Evolutionary conservation across 2,888 invertebrate species (phyloP).

Genomic region (Caenorhabditis panamensis): DNA sequence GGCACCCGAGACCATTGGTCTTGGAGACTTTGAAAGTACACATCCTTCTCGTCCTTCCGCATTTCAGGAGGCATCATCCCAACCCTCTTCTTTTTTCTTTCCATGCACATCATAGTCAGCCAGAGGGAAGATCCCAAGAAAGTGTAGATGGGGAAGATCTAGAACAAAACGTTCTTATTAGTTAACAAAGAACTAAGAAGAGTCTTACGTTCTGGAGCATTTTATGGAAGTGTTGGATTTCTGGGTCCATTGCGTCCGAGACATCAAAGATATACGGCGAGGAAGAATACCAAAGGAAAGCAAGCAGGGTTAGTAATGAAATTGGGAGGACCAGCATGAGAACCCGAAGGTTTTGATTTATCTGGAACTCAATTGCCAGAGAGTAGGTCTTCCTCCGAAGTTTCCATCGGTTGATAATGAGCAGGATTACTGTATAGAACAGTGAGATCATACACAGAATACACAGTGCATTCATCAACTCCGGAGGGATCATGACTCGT

Average conservation of each 20-base stretch:
- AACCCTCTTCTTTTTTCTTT: constrained; percentile 38
- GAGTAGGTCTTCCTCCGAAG: constrained; percentile 49
- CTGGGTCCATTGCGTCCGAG: constrained; percentile 14
- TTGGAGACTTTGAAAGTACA: constrained; percentile 42
- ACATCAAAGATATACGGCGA: constrained; percentile 2
- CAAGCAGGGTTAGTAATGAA: constrained; percentile 29
- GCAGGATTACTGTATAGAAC: constrained; percentile 15
- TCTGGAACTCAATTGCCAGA: constrained; percentile 52
- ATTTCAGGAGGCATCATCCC: constrained; percentile 22
- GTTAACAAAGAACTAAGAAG: too few species aligned
- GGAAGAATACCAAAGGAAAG: constrained; percentile 31
- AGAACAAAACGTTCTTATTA: too few species aligned
- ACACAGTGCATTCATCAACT: constrained; percentile 25
- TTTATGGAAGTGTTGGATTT: constrained; percentile 32
- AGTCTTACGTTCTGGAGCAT: constrained; percentile 51
- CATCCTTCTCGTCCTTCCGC: constrained; percentile 44
- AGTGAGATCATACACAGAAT: constrained; percentile 21
- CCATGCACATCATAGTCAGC: constrained; percentile 36
- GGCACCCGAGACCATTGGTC: constrained; percentile 53
- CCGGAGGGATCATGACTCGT: constrained; percentile 12
- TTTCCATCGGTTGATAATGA: constrained; percentile 36
- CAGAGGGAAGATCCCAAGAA: constrained; percentile 28
- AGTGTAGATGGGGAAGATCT: constrained; percentile 50
- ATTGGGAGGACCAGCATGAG: constrained; percentile 37
- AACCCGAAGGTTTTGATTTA: constrained; percentile 51